Evolutionary conservation across 2,888 invertebrate genomes (phyloP).

Genomic region (Phengaris arion): DNA sequence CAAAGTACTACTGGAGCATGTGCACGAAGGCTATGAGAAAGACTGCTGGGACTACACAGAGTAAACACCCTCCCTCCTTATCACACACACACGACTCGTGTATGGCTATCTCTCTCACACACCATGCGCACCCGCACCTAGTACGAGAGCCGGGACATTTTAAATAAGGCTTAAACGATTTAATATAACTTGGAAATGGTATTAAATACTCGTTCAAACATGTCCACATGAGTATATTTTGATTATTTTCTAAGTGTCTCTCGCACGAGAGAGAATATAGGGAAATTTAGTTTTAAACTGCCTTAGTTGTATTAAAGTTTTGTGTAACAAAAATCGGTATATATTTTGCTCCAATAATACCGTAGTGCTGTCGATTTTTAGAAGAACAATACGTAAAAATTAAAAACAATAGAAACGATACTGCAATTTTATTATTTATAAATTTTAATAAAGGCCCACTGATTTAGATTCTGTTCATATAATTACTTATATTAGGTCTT

Average conservation of each 20-base stretch:
- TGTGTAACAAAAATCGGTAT: slow-evolving; percentile 3
- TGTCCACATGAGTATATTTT: slow-evolving; percentile 21
- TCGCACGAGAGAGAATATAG: not conserved
- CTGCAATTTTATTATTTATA: not conserved
- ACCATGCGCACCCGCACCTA: slow-evolving; percentile 34
- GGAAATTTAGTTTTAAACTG: slow-evolving; percentile 17
- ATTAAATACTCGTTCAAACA: not conserved
- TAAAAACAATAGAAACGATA: no score
- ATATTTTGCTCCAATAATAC: not conserved
- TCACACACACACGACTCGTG: slow-evolving; percentile 35
- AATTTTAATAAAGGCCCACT: not conserved
- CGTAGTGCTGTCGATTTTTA: not conserved
- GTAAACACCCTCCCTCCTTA: slow-evolving; percentile 69
- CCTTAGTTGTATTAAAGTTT: not conserved
- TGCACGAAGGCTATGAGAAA: slow-evolving; percentile 99
- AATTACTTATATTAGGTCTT: not conserved
- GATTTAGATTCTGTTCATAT: slow-evolving; percentile 14
- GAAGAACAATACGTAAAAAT: not conserved
- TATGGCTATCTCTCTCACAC: slow-evolving; percentile 41
- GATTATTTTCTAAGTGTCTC: slow-evolving; percentile 2
- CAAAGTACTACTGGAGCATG: slow-evolving; percentile 96
- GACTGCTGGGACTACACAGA: slow-evolving; percentile 98
- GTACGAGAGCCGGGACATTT: slow-evolving; percentile 12
- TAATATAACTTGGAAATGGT: not conserved
- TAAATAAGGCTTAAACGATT: not conserved